Base-by-base conservation (phyloP, 2,888 invertebrate genomes). In the Caenorhabditis imperialis region DNA sequence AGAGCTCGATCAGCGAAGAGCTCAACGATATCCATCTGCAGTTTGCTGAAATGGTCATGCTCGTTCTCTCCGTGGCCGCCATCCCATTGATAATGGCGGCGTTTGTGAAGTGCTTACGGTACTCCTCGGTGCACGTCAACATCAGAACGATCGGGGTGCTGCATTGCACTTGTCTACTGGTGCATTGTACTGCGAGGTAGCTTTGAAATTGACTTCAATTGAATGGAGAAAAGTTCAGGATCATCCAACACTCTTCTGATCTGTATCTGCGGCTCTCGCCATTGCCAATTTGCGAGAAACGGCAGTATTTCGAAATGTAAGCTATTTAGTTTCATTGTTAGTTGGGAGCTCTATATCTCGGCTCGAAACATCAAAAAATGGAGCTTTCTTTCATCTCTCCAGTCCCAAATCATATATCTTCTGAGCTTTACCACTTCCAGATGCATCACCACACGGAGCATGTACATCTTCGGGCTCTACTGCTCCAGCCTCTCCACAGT, bases 71-170 rank as follows among this genome's bases (percentile, higher is more conserved):
- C 6, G 3, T 27, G 12, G 16, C 30, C 2, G 33, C 42, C n/a
- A 38, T 55, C 20, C 42, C 27, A 18, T 30, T 30, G 10, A 12
- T 1, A 16, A 10, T 23, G 44, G 44, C 25, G 45, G 45, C 30
- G 18, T 22, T 23, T 25, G 12, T 4, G 10, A 40, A 16, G 30
- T 57, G 57, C 18, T n/a, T 22, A 7, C 33, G 16, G 8, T 44
- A 12, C n/a, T n/a, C 42, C 16, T n/a, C 61, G 3, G 53, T 70
- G 16, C 69, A 70, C 48, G 37, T 70, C 22, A 70, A 70, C 35
- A 54, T 70, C 20, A 37, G 60, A 42, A 25, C 61, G 10, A 54
- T 70, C 10, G 40, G 47, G 12, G 54, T 18, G 1, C 47, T 60
- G 20, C 60, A 61, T 14, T 70, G 69, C 20, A 4, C 54, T 14